A percentile compares a stretch with the other conserved stretches of the same genome.
Conservation (phyloP, 2,797 vertebrate genomes). For the Melanitta fusca region DNA sequence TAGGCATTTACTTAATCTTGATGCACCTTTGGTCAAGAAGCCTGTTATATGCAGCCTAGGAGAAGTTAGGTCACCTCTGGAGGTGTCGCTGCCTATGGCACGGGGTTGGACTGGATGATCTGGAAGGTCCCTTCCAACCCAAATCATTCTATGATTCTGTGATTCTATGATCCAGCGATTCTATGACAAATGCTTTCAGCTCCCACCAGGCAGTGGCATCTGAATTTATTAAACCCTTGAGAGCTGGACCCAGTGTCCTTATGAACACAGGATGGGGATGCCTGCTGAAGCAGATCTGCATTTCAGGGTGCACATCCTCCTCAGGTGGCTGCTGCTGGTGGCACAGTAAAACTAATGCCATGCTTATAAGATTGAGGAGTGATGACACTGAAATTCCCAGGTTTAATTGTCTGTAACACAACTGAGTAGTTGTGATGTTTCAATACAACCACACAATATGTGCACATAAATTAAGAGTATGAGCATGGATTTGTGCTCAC, state of each 20-base stretch:
- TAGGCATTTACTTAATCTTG: not conserved
- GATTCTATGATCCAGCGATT: too few species aligned
- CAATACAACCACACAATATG: not conserved
- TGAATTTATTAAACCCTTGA: accelerated
- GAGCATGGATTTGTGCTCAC: not conserved
- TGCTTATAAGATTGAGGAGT: not conserved
- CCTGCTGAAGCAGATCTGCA: accelerated
- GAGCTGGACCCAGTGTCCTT: not conserved
- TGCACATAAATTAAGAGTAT: not conserved
- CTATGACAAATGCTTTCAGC: not conserved
- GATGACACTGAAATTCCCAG: not conserved
- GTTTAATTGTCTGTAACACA: not conserved
- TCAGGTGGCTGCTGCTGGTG: not conserved
- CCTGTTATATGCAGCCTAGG: not conserved
- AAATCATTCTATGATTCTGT: too few species aligned
- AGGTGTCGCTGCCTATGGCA: too few species aligned
- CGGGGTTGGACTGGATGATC: too few species aligned
- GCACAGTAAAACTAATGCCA: not conserved
- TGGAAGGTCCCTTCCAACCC: too few species aligned
- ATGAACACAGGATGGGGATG: not conserved
- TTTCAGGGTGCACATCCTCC: not conserved
- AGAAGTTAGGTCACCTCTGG: not conserved
- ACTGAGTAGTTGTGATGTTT: not conserved
- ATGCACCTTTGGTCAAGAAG: not conserved
- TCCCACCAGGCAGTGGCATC: accelerated